phyloP scores from a whole-genome alignment of 2,888 invertebrate species.

The Agrilus mali region DNA sequence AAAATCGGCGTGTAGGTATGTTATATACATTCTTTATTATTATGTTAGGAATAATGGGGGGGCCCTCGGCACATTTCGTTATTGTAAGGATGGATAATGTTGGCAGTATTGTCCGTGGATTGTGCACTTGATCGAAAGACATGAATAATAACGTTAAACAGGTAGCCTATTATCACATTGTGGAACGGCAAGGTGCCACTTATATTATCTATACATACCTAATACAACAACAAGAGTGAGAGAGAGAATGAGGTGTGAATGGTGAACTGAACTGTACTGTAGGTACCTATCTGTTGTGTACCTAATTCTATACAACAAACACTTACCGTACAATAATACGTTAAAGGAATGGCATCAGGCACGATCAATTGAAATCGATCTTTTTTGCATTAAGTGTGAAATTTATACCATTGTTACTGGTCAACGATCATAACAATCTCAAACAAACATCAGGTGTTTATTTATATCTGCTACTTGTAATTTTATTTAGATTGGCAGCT shows the following conservation, averaged over 20 bases:
- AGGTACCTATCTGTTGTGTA: no score
- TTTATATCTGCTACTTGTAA: no score
- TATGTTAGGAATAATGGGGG: slow-evolving; percentile 24
- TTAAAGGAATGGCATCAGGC: not conserved
- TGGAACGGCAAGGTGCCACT: slow-evolving; percentile 29
- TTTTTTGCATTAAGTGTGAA: slow-evolving; percentile 16
- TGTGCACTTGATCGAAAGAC: slow-evolving; percentile 33
- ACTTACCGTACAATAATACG: no score
- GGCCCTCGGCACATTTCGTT: slow-evolving; percentile 33
- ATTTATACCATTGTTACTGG: slow-evolving; percentile 18
- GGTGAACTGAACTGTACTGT: no score
- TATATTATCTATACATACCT: slow-evolving; percentile 7
- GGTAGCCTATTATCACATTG: slow-evolving; percentile 32
- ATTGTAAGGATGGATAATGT: slow-evolving; percentile 30
- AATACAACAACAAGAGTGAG: no score
- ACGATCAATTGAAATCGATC: slow-evolving; percentile 16
- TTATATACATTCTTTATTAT: slow-evolving; percentile 27
- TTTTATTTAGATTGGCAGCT: no score
- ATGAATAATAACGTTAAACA: slow-evolving; percentile 34
- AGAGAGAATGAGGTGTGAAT: no score
- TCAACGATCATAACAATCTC: not conserved
- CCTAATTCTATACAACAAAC: no score
- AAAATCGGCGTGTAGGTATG: slow-evolving; percentile 27
- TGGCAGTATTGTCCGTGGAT: slow-evolving; percentile 32
- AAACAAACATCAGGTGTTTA: no score